Conservation (phyloP, 2,797 vertebrate species). For the Parotocinclus haroldoi region DNA sequence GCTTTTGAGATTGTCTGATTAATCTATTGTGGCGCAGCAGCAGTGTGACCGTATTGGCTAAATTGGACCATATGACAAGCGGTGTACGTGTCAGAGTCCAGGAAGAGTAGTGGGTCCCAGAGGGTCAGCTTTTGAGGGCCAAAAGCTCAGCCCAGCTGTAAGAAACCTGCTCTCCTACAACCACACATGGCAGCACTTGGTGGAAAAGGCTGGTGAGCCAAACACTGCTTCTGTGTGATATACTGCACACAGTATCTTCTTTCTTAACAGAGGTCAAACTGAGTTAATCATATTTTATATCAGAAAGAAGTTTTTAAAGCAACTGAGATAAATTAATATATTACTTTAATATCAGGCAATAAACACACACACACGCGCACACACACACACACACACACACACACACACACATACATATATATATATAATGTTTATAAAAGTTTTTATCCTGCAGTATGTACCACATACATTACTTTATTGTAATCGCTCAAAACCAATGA, state of each 20-base stretch:
- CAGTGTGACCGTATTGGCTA: slow-evolving; percentile 56
- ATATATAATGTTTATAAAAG: not conserved
- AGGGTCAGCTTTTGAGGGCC: slow-evolving; percentile 47
- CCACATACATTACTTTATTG: slow-evolving; percentile 17
- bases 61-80: slow-evolving; percentile 56
- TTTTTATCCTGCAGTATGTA: slow-evolving; percentile 18
- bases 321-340: too few species aligned
- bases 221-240: slow-evolving; percentile 26
- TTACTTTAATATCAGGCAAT: too few species aligned
- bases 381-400: too few species aligned
- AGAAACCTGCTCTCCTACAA: slow-evolving; percentile 48
- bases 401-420: too few species aligned
- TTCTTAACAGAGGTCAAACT: slow-evolving; percentile 36
- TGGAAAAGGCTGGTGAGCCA: slow-evolving; percentile 19
- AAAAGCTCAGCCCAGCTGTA: slow-evolving; percentile 50
- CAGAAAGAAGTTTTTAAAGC: not conserved
- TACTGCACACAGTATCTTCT: slow-evolving; percentile 23
- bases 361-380: too few species aligned
- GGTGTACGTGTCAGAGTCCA: slow-evolving; percentile 53
- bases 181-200: slow-evolving; percentile 34
- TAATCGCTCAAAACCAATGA: slow-evolving; percentile 23
- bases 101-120: slow-evolving; percentile 47
- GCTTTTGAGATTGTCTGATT: slow-evolving; percentile 41
- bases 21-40: slow-evolving; percentile 47
- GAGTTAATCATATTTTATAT: slow-evolving; percentile 28